Conservation (phyloP, 2,113 vertebrate species). For the Marcusenius ussheri region DNA sequence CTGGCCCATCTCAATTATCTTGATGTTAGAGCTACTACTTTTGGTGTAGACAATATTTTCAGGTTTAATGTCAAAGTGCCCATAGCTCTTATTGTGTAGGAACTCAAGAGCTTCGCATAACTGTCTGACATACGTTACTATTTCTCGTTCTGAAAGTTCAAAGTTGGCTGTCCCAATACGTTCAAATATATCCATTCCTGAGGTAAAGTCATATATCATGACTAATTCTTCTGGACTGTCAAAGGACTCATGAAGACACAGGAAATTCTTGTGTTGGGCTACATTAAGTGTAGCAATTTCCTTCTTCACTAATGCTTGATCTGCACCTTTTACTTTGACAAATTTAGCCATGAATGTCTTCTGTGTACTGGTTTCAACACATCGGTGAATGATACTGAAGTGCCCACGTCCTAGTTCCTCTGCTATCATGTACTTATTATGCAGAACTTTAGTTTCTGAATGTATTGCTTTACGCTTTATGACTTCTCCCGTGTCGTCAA, state of each 20-base stretch:
- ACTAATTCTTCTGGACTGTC: slow-evolving; percentile 92
- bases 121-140: slow-evolving; percentile 79
- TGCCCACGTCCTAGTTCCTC: slow-evolving; percentile 92
- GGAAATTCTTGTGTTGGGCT: slow-evolving; percentile 75
- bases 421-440: slow-evolving; percentile 88
- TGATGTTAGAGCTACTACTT: slow-evolving; percentile 78
- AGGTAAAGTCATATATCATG: slow-evolving; percentile 96
- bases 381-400: slow-evolving; percentile 90
- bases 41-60: slow-evolving; percentile 92
- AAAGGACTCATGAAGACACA: slow-evolving; percentile 88
- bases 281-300: slow-evolving; percentile 90
- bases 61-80: slow-evolving; percentile 91
- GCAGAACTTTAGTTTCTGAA: slow-evolving; percentile 79
- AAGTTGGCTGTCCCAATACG: slow-evolving; percentile 77
- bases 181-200: slow-evolving; percentile 91
- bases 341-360: slow-evolving; percentile 96
- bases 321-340: slow-evolving; percentile 91
- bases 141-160: slow-evolving; percentile 84
- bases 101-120: slow-evolving; percentile 85
- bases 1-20: slow-evolving; percentile 95
- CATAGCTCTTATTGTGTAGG: slow-evolving; percentile 78
- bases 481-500: slow-evolving; percentile 75
- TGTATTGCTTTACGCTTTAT: slow-evolving; percentile 71
- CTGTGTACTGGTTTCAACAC: slow-evolving; percentile 78
- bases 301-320: slow-evolving; percentile 90